Evolutionary conservation across 2,797 vertebrate species (phyloP).

Genomic region (Xerus rutilus): DNA sequence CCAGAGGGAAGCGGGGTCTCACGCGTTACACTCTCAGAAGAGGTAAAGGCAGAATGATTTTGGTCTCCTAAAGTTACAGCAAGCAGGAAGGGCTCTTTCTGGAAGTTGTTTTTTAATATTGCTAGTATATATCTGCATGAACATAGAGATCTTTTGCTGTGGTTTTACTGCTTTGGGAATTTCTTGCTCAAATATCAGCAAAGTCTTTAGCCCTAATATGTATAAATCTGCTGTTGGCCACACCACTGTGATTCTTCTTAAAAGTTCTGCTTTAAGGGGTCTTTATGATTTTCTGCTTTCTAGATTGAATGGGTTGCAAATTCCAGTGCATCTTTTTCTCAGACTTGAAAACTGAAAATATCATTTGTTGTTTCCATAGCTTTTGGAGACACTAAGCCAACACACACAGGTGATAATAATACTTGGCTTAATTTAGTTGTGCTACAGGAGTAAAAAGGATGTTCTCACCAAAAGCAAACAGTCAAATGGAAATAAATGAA

Average conservation of each 20-base stretch:
- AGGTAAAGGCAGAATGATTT: background rate
- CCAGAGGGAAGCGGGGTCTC: background rate
- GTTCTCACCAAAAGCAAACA: background rate
- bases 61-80: background rate
- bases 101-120: background rate
- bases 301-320: background rate
- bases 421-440: background rate
- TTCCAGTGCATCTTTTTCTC: background rate
- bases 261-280: background rate
- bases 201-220: background rate
- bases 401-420: background rate
- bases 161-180: background rate
- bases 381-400: background rate
- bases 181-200: background rate
- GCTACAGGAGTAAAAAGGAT: background rate
- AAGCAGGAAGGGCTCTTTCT: background rate
- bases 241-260: background rate
- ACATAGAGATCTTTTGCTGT: background rate
- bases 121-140: fast-evolving
- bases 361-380: background rate
- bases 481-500: background rate
- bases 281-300: constrained; percentile 22
- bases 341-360: constrained; percentile 35
- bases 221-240: too few species aligned
- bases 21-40: background rate